Evolutionary conservation across 92 coral and sea anemone genomes (phyloP).

Genomic region (Parazoanthus swiftii): DNA sequence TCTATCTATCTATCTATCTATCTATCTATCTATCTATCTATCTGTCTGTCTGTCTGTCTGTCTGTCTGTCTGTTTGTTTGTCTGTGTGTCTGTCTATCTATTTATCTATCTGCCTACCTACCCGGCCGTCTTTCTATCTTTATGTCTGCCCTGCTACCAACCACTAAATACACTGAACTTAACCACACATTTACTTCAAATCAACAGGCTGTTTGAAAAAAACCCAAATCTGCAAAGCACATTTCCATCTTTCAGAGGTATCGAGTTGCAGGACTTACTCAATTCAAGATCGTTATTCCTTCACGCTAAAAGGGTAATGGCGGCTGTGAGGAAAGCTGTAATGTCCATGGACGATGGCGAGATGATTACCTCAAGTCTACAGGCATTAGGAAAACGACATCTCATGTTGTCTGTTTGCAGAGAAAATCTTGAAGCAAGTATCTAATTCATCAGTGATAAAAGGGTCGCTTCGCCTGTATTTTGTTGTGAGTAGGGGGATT

Average conservation of each 20-base stretch:
- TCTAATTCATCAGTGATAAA: background rate
- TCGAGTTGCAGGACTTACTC: slow-evolving; percentile 62
- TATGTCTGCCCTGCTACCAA: background rate
- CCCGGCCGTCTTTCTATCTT: too few relatives aligned
- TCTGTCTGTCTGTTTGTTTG: too few relatives aligned
- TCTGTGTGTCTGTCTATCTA: too few relatives aligned
- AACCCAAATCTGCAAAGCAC: slow-evolving; percentile 71
- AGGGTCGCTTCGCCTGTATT: too few relatives aligned
- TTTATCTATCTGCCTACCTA: too few relatives aligned
- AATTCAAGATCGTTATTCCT: slow-evolving; percentile 75
- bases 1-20: too few relatives aligned
- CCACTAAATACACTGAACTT: background rate
- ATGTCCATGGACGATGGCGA: slow-evolving; percentile 62
- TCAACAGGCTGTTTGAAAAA: slow-evolving; percentile 59
- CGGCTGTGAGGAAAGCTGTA: slow-evolving; percentile 64
- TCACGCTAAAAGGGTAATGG: slow-evolving; percentile 76
- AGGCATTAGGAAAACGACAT: slow-evolving; percentile 69
- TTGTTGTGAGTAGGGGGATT: too few relatives aligned
- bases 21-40: too few relatives aligned
- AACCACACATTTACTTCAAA: background rate
- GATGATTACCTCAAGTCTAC: slow-evolving; percentile 50
- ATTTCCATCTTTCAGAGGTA: slow-evolving; percentile 75
- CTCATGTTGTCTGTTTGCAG: slow-evolving; percentile 54
- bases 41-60: too few relatives aligned
- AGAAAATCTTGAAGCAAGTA: slow-evolving; percentile 67